These are phyloP conservation scores for Synodontis membranacea DNA, from an alignment of 2,113 vertebrate genomes.

Conservation along the genomic window DNA sequence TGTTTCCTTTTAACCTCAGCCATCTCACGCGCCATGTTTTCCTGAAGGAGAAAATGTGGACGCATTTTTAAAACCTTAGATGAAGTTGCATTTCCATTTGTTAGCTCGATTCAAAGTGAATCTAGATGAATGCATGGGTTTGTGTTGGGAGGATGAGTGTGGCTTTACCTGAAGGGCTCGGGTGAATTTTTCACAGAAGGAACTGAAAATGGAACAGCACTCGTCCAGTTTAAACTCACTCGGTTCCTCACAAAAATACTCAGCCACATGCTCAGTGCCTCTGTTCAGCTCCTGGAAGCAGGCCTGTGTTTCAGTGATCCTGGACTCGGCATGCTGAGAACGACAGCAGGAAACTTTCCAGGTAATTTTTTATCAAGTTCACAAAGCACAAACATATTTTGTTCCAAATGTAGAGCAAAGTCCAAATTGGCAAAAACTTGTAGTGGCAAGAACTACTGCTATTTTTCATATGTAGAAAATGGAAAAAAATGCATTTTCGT, in stretches of 20 bases:
- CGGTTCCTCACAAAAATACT: conserved; percentile 77
- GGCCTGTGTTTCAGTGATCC: conserved; percentile 58
- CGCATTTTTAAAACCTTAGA: background rate
- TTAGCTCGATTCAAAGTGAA: background rate
- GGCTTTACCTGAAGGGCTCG: conserved; percentile 68
- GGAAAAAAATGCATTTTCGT: no score
- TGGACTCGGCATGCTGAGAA: conserved; percentile 66
- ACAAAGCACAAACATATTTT: background rate
- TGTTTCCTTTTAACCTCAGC: conserved; percentile 69
- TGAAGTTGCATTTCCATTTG: no score
- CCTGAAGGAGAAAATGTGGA: conserved; percentile 58
- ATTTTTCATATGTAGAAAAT: background rate
- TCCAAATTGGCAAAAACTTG: background rate
- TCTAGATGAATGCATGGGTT: background rate
- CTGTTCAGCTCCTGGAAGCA: conserved; percentile 62
- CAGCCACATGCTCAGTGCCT: conserved; percentile 66
- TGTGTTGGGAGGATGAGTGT: background rate
- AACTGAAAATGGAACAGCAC: conserved; percentile 73
- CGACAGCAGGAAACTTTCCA: background rate
- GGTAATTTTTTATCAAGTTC: background rate
- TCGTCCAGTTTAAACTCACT: conserved; percentile 72
- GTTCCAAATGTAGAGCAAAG: background rate
- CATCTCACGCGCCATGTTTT: conserved; percentile 69
- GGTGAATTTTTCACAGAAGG: conserved; percentile 72
- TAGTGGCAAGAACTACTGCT: background rate